Evolutionary conservation across 2,797 vertebrate genomes (phyloP).

Genomic region (Tiaroga cobitis): DNA sequence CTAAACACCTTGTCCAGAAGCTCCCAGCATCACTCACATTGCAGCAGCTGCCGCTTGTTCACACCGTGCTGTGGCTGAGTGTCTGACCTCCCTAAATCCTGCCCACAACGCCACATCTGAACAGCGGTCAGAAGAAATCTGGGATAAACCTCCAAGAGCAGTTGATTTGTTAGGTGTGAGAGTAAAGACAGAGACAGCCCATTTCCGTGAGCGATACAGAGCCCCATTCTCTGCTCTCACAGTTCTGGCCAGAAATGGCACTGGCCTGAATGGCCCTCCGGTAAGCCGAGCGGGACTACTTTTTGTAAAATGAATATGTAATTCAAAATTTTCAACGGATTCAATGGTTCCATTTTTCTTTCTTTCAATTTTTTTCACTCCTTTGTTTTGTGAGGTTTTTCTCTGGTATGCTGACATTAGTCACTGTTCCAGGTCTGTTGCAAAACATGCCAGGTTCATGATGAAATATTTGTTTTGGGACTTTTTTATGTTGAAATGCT

Average conservation of each 20-base stretch:
- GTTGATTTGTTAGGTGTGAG: constrained; percentile 69
- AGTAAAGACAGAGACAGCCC: constrained; percentile 49
- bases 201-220: constrained; percentile 50
- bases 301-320: constrained; percentile 37
- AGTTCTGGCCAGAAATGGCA: constrained; percentile 14
- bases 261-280: constrained; percentile 30
- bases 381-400: constrained; percentile 51
- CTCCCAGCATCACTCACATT: constrained; percentile 54
- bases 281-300: constrained; percentile 32
- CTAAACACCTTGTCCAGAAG: constrained; percentile 64
- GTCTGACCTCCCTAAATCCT: constrained; percentile 53
- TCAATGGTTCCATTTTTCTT: constrained; percentile 52
- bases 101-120: constrained; percentile 42
- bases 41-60: constrained; percentile 65
- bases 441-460: constrained; percentile 60
- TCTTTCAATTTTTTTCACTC: constrained; percentile 32
- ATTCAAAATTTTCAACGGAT: constrained; percentile 29
- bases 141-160: constrained; percentile 38
- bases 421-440: constrained; percentile 49
- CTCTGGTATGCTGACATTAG: constrained; percentile 58
- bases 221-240: constrained; percentile 27
- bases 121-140: constrained; percentile 36
- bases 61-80: constrained; percentile 43
- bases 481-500: constrained; percentile 73
- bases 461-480: constrained; percentile 64